Percentiles rank a stretch among this genome's conserved stretches.
Conservation (phyloP, 2,113 vertebrate species). For the Eira barbara region DNA sequence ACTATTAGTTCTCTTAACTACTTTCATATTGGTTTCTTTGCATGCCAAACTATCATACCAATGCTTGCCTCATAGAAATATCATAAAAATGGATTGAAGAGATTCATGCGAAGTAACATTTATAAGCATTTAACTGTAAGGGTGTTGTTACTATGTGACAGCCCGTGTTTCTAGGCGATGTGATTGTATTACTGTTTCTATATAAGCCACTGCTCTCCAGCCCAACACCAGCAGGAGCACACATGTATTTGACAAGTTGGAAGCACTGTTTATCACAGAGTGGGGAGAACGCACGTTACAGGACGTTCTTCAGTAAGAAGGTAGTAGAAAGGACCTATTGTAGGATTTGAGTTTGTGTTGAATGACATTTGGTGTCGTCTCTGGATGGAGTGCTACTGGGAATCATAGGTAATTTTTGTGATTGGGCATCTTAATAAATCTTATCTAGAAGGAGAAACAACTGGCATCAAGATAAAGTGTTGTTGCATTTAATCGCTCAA, state of each 20-base stretch:
- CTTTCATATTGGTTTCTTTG: neutral
- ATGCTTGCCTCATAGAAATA: neutral
- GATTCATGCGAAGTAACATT: neutral
- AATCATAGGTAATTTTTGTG: neutral
- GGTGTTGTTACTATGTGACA: neutral
- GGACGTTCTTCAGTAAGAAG: accelerated
- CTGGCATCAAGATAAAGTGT: neutral
- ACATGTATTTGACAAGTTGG: neutral
- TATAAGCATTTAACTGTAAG: neutral
- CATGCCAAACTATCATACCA: neutral
- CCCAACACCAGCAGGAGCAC: neutral
- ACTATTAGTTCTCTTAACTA: neutral
- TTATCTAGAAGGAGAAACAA: neutral
- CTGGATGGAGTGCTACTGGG: neutral
- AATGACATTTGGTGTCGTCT: neutral
- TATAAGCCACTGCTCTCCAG: neutral
- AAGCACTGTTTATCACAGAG: neutral
- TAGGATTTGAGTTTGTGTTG: neutral
- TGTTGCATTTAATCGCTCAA: neutral
- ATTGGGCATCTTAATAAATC: neutral
- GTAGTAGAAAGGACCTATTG: neutral
- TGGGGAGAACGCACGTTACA: accelerated
- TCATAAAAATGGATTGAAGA: neutral
- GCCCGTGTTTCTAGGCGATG: neutral
- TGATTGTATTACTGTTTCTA: neutral